These are phyloP conservation scores for Podarcis raffonei DNA, from an alignment of 2,113 vertebrate species.

Conservation along the genomic window DNA sequence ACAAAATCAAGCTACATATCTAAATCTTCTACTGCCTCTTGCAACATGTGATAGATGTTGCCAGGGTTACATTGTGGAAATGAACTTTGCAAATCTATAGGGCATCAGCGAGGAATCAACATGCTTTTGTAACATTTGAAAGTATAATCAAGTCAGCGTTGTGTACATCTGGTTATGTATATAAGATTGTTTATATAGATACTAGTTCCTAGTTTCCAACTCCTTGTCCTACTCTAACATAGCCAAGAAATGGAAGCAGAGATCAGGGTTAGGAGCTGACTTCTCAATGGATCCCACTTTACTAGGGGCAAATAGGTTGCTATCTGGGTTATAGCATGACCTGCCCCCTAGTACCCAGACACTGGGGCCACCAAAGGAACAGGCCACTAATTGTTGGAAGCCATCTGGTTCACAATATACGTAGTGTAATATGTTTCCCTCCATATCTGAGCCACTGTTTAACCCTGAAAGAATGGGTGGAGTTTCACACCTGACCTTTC, in stretches of 20 bases:
- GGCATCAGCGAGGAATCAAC: not conserved
- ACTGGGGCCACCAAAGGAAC: not conserved
- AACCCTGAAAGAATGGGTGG: not conserved
- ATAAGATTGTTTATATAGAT: not conserved
- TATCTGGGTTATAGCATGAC: not conserved
- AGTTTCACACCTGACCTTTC: not conserved
- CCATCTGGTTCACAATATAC: not conserved
- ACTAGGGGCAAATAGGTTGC: not conserved
- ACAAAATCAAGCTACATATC: not conserved
- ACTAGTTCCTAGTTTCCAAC: not conserved
- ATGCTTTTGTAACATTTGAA: not conserved
- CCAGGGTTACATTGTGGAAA: not conserved
- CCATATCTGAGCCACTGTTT: not conserved
- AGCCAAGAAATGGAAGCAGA: not conserved
- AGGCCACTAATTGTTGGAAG: not conserved
- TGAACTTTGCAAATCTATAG: not conserved
- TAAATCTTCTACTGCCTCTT: too few species aligned
- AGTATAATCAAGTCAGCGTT: not conserved
- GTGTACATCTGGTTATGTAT: not conserved
- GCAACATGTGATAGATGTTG: not conserved
- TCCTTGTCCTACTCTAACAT: not conserved
- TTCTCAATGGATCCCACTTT: not conserved
- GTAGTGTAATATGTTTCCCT: not conserved
- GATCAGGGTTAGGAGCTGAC: not conserved
- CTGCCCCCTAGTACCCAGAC: not conserved